phyloP scores from a whole-genome alignment of 2,888 invertebrate genomes.

The Anthrax anthrax region DNA sequence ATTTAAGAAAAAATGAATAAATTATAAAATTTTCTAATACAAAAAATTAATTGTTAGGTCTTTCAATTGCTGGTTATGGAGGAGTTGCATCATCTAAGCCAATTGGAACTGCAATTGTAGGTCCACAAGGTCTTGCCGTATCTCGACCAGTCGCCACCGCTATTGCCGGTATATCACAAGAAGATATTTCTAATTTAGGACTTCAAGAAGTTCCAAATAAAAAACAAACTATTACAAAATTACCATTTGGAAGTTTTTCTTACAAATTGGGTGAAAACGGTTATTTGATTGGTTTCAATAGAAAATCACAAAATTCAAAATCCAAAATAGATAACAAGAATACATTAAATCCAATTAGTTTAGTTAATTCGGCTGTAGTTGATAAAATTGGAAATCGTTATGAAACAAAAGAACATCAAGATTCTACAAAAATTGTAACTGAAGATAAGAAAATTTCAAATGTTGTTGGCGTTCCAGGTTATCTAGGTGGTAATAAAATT shows the following conservation, averaged over 20 bases:
- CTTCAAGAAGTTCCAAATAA: not conserved
- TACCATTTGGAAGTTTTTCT: not conserved
- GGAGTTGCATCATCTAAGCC: conserved; percentile 62
- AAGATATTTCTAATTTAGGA: conserved; percentile 30
- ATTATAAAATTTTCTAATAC: not conserved
- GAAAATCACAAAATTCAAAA: no score
- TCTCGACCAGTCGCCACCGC: conserved; percentile 59
- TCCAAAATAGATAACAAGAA: no score
- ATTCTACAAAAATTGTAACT: no score
- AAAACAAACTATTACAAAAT: no score
- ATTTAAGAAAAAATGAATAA: not conserved
- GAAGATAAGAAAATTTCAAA: not conserved
- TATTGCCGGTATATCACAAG: conserved; percentile 48
- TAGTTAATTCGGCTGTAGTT: no score
- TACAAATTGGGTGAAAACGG: not conserved
- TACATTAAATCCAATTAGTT: no score
- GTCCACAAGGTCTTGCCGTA: conserved; percentile 52
- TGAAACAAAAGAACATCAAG: no score
- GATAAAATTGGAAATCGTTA: no score
- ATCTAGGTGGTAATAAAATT: not conserved
- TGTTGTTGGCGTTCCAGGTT: not conserved
- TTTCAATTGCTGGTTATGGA: conserved; percentile 46
- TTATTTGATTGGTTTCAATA: not conserved
- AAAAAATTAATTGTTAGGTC: conserved; percentile 33
- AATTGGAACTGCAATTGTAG: conserved; percentile 53